phyloP scores from a whole-genome alignment of 2,888 invertebrate genomes.

The Eubasilissa splendida region DNA sequence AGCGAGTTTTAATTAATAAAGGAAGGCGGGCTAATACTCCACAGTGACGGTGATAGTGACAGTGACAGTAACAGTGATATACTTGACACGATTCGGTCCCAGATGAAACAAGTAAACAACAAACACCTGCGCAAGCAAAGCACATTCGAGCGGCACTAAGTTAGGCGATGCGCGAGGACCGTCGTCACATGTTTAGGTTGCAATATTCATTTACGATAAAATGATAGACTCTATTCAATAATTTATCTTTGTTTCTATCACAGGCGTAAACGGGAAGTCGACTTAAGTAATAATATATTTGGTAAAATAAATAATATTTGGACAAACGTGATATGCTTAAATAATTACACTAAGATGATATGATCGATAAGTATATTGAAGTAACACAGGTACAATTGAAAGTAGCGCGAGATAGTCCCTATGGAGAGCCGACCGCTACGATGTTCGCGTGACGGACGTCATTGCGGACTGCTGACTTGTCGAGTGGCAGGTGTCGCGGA shows the following conservation, averaged over 20 bases:
- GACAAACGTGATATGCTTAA: constrained; percentile 44
- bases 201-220: not conserved
- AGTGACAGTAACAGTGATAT: constrained; percentile 1
- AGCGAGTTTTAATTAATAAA: not conserved
- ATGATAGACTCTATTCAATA: constrained; percentile 28
- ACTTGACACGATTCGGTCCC: constrained; percentile 25
- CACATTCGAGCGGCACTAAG: not conserved
- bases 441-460: not conserved
- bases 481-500: not conserved
- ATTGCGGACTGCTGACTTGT: not conserved
- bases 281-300: constrained; percentile 38
- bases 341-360: constrained; percentile 30
- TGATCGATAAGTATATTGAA: not conserved
- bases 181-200: not conserved
- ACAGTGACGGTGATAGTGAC: not conserved
- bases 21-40: constrained; percentile 1
- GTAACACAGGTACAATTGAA: constrained; percentile 5
- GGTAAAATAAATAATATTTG: constrained; percentile 46
- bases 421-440: not conserved
- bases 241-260: constrained; percentile 47
- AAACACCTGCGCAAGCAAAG: constrained; percentile 43
- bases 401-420: constrained; percentile 8
- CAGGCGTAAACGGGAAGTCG: constrained; percentile 41
- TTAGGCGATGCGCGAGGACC: constrained; percentile 7
- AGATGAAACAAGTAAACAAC: constrained; percentile 41